phyloP scores from a whole-genome alignment of 2,888 invertebrate genomes.

The Amiota minor region DNA sequence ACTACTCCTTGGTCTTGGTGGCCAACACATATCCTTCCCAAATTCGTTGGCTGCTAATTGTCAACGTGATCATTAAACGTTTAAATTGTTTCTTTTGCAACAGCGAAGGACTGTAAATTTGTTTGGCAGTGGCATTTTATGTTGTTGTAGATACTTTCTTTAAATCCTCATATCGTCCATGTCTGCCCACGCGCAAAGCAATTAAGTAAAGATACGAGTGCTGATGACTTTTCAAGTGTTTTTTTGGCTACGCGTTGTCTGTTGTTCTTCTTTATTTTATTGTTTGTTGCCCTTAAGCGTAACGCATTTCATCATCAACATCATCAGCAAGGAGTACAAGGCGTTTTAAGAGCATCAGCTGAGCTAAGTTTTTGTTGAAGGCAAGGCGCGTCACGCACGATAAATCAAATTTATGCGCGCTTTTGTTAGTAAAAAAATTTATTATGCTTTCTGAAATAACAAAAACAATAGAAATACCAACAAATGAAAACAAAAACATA shows the following conservation, averaged over 20 bases:
- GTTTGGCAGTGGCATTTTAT: slow-evolving; percentile 30
- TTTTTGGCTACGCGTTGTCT: slow-evolving; percentile 38
- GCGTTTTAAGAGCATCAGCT: too few relatives aligned
- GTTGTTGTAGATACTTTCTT: too few relatives aligned
- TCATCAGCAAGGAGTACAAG: too few relatives aligned
- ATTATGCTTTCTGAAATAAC: slow-evolving; percentile 40
- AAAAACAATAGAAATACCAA: not conserved
- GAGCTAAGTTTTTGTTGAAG: too few relatives aligned
- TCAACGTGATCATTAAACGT: slow-evolving; percentile 40
- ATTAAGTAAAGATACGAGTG: slow-evolving; percentile 46
- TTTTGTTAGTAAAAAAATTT: slow-evolving; percentile 53
- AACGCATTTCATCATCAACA: not conserved
- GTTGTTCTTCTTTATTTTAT: slow-evolving; percentile 28
- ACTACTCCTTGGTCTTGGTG: not conserved
- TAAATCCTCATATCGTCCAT: slow-evolving; percentile 37
- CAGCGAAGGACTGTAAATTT: too few relatives aligned
- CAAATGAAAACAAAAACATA: not conserved
- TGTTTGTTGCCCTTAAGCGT: slow-evolving; percentile 6
- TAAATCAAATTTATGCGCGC: slow-evolving; percentile 65
- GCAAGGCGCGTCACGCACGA: slow-evolving; percentile 49
- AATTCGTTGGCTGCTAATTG: slow-evolving; percentile 59
- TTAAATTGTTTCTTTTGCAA: slow-evolving; percentile 18
- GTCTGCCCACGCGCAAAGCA: slow-evolving; percentile 52
- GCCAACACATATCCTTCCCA: slow-evolving; percentile 32
- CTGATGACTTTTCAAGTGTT: slow-evolving; percentile 1